Percentiles rank a stretch among this genome's conserved stretches.
phyloP scores from a whole-genome alignment of 2,797 vertebrate genomes.

The Cossypha niveicapilla region DNA sequence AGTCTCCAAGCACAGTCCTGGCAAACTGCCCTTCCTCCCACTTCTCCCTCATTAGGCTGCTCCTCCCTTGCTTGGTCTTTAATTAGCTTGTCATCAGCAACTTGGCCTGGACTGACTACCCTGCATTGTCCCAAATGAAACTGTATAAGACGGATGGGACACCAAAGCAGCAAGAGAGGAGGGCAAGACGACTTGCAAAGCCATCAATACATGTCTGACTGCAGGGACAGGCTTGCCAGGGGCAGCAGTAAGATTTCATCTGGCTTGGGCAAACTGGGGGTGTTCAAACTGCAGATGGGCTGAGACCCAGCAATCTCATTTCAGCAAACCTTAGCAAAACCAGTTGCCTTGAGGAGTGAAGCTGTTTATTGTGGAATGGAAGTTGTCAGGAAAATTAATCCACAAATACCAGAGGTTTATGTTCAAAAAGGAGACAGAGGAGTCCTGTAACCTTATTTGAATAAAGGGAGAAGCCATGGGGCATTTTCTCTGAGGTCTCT shows the following conservation, averaged over 20 bases:
- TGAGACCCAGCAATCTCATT: not conserved
- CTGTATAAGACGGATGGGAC: not conserved
- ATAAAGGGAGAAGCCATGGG: not conserved
- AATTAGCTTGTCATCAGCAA: slow-evolving; percentile 44
- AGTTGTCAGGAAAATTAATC: not conserved
- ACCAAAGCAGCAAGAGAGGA: not conserved
- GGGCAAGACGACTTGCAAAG: not conserved
- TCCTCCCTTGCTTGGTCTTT: slow-evolving; percentile 10
- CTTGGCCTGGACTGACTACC: not conserved
- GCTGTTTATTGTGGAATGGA: not conserved
- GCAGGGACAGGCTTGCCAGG: not conserved
- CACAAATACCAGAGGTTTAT: not conserved
- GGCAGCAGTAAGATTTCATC: not conserved
- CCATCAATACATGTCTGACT: not conserved
- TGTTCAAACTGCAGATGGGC: not conserved
- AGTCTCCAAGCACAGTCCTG: not conserved
- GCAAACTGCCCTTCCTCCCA: slow-evolving; percentile 40
- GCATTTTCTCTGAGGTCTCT: not conserved
- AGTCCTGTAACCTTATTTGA: not conserved
- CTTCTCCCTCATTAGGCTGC: slow-evolving; percentile 34
- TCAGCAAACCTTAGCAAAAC: not conserved
- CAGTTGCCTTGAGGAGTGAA: not conserved
- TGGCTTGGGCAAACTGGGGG: not conserved
- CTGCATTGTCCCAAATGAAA: slow-evolving; percentile 4
- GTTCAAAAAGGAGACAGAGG: not conserved